phyloP scores from a whole-genome alignment of 2,888 invertebrate species.

The Drosophila anomalipes region DNA sequence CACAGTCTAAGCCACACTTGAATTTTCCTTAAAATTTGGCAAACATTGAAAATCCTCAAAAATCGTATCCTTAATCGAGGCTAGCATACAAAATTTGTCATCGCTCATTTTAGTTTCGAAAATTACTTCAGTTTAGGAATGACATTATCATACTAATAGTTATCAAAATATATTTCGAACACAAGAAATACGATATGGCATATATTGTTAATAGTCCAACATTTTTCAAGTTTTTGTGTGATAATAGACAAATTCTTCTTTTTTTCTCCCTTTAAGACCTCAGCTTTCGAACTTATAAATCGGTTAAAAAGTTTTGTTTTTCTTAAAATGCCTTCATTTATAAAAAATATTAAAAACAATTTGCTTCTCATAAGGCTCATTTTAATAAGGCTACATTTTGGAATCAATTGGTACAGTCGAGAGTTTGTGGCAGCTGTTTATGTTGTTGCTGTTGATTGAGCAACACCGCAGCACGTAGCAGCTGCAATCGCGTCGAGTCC shows the following conservation, averaged over 20 bases:
- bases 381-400: background rate
- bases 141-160: background rate
- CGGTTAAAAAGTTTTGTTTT: background rate
- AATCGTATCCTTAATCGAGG: background rate
- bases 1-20: slow-evolving; percentile 13
- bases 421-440: slow-evolving; percentile 18
- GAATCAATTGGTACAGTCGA: slow-evolving; percentile 43
- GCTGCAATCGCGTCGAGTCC: slow-evolving; percentile 29
- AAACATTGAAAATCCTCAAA: slow-evolving; percentile 9
- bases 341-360: background rate
- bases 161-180: background rate
- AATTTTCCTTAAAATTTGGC: slow-evolving; percentile 21
- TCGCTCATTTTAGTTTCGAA: background rate
- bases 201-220: background rate
- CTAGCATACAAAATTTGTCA: background rate
- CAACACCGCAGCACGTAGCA: slow-evolving; percentile 17
- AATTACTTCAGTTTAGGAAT: background rate
- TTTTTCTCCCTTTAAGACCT: background rate
- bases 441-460: slow-evolving; percentile 14
- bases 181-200: background rate
- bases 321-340: background rate
- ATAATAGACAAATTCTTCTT: background rate
- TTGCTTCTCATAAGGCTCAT: background rate
- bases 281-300: background rate
- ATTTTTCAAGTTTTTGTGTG: background rate